Evolutionary conservation across 2,797 vertebrate species (phyloP).

Genomic region (Gymnocypris eckloni): DNA sequence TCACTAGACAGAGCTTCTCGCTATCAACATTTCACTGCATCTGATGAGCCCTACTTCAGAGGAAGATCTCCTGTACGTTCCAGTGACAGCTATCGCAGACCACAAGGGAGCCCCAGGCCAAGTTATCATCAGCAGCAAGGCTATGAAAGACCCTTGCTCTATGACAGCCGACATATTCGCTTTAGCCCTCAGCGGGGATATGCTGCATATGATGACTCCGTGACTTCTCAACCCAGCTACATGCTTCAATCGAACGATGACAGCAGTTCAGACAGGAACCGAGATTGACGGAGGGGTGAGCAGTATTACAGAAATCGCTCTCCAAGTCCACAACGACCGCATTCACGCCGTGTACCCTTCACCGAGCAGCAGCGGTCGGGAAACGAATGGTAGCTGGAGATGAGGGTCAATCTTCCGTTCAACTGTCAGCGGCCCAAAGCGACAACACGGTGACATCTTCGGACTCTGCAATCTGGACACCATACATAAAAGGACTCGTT

Average conservation of each 20-base stretch:
- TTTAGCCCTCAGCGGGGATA: neutral
- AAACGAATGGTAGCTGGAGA: conserved; percentile 23
- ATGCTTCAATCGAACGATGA: neutral
- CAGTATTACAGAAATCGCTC: conserved; percentile 12
- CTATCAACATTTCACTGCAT: neutral
- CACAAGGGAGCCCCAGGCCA: neutral
- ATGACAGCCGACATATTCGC: neutral
- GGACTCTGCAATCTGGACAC: neutral
- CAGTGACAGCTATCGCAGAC: neutral
- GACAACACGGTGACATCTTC: neutral
- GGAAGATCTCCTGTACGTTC: neutral
- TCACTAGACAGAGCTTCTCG: neutral
- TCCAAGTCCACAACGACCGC: neutral
- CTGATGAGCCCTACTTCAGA: conserved; percentile 3
- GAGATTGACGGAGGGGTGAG: neutral
- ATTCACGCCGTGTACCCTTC: neutral
- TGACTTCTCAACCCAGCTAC: neutral
- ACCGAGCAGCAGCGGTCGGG: neutral
- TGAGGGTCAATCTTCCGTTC: conserved; percentile 18
- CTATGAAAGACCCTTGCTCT: neutral
- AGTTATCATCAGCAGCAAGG: neutral
- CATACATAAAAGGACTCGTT: too few species aligned
- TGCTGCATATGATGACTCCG: neutral
- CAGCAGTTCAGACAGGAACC: neutral
- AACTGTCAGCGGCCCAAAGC: neutral